Evolutionary conservation across 2,797 vertebrate genomes (phyloP).

Genomic region (Sebastes matsubarae): DNA sequence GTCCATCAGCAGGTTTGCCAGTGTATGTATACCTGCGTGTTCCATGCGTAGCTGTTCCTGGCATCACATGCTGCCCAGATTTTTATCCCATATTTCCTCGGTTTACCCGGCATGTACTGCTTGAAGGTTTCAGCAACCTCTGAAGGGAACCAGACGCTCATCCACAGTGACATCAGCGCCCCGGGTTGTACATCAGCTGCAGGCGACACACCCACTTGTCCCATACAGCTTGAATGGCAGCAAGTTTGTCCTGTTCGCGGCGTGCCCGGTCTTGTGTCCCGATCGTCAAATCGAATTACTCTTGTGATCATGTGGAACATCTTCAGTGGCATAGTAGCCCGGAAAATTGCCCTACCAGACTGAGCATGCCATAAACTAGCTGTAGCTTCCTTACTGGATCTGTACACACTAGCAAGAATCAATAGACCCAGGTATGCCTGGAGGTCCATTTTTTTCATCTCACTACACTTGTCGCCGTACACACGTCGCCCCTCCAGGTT

Average conservation of each 20-base stretch:
- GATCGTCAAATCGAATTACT: no score
- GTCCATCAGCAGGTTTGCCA: background rate
- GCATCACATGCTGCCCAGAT: background rate
- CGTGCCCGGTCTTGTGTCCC: no score
- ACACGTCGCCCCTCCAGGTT: background rate
- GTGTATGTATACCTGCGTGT: background rate
- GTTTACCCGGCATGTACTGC: background rate
- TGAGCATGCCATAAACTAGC: background rate
- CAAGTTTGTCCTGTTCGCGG: no score
- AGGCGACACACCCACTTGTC: no score
- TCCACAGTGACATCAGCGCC: background rate
- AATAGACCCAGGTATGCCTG: background rate
- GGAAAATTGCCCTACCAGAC: background rate
- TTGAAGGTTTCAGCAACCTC: background rate
- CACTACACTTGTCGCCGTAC: background rate
- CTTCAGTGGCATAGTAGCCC: no score
- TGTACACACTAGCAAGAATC: background rate
- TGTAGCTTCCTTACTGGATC: background rate
- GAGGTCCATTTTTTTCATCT: background rate
- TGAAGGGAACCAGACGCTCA: background rate
- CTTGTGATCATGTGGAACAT: no score
- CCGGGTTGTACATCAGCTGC: no score
- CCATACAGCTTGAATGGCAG: no score
- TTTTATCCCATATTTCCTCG: background rate
- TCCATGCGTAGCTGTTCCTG: background rate